phyloP scores from a whole-genome alignment of 2,113 vertebrate species.

The Tupaia tana region DNA sequence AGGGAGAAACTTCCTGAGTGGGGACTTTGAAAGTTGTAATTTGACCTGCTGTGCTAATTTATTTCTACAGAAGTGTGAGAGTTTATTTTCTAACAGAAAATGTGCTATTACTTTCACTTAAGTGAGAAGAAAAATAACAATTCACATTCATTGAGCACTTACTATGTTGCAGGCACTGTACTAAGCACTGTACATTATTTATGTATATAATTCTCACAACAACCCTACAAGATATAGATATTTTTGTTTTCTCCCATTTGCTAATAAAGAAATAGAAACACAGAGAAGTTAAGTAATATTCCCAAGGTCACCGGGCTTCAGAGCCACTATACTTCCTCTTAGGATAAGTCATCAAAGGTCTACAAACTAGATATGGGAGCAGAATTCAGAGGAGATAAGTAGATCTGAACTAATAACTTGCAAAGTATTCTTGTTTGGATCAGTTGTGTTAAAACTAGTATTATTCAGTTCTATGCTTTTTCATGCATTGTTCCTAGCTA shows the following conservation, averaged over 20 bases:
- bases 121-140: slow-evolving; percentile 3
- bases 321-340: background rate
- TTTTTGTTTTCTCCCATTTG: background rate
- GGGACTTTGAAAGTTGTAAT: background rate
- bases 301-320: background rate
- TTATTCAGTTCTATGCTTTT: background rate
- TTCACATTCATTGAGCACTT: background rate
- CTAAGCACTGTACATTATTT: background rate
- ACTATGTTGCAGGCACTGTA: background rate
- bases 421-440: background rate
- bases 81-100: background rate
- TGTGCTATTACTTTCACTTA: background rate
- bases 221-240: background rate
- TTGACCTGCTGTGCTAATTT: background rate
- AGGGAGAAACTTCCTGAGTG: background rate
- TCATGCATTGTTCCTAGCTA: background rate
- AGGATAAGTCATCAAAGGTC: background rate
- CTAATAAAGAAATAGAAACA: slow-evolving; percentile 28
- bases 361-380: background rate
- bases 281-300: background rate
- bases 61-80: background rate
- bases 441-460: slow-evolving; percentile 19
- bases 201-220: slow-evolving; percentile 27
- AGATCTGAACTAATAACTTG: background rate
- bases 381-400: background rate